phyloP scores from a whole-genome alignment of 2,797 vertebrate genomes.

The Molossus molossus region DNA sequence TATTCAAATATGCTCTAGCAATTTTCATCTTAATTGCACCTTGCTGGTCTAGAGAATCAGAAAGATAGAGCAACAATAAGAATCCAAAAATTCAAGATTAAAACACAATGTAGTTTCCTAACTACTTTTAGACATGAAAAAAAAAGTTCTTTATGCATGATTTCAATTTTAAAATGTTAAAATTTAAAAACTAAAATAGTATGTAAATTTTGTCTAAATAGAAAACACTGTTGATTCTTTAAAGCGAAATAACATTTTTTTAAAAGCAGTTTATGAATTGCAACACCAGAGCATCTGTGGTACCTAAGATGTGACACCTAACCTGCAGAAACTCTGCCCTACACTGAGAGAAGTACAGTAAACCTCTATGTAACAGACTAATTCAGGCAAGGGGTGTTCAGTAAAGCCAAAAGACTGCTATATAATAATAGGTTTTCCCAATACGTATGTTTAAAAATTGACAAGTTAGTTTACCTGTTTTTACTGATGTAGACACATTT shows the following conservation, averaged over 20 bases:
- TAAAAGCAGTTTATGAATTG: not conserved
- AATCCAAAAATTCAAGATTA: constrained; percentile 77
- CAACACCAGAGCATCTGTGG: not conserved
- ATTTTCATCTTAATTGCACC: constrained; percentile 84
- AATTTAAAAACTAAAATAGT: constrained; percentile 69
- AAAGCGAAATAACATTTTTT: constrained; percentile 51
- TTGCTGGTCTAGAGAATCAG: constrained; percentile 75
- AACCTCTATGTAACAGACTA: too few species aligned
- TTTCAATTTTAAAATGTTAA: constrained; percentile 73
- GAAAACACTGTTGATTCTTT: constrained; percentile 53
- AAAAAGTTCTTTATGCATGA: constrained; percentile 46
- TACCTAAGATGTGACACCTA: not conserved
- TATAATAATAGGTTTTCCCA: too few species aligned
- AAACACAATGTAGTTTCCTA: constrained; percentile 76
- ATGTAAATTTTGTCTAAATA: constrained; percentile 33
- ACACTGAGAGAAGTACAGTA: not conserved
- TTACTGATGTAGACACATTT: too few species aligned
- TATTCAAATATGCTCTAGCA: constrained; percentile 76
- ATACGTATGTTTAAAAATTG: too few species aligned
- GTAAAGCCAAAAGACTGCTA: too few species aligned
- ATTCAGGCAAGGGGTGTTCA: too few species aligned
- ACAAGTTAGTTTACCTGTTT: too few species aligned
- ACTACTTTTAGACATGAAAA: constrained; percentile 38
- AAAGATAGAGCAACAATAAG: constrained; percentile 69
- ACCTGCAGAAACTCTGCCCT: not conserved